A percentile compares a stretch with the other conserved stretches of the same genome.
Evolutionary conservation across 2,888 invertebrate genomes (phyloP).

Genomic region (Siphonodentalium dalli): DNA sequence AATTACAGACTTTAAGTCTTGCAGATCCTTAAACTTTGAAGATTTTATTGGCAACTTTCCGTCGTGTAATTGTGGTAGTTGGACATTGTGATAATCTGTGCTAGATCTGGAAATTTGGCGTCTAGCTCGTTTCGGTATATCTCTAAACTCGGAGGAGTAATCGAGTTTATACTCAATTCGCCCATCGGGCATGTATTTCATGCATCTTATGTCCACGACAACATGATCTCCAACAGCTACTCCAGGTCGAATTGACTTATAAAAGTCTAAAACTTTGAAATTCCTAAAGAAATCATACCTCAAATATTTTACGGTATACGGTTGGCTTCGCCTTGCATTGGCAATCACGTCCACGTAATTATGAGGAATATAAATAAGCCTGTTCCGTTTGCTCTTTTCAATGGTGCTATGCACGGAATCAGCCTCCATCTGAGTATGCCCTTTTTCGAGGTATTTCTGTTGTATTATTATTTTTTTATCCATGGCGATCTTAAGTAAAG

Average conservation of each 20-base stretch:
- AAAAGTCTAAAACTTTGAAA: conserved; percentile 10
- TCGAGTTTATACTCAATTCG: background rate
- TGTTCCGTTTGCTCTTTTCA: conserved; percentile 14
- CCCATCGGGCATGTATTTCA: conserved; percentile 13
- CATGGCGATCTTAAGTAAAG: conserved; percentile 8
- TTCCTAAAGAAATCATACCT: conserved; percentile 16
- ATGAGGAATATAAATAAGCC: conserved; percentile 13
- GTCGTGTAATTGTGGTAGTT: too few species aligned
- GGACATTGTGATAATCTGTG: too few species aligned
- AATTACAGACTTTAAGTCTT: too few species aligned
- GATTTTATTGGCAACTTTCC: too few species aligned
- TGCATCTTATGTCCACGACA: conserved; percentile 14
- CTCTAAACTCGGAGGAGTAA: too few species aligned
- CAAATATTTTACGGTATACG: conserved; percentile 15
- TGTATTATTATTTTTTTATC: conserved; percentile 11
- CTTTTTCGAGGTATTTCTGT: conserved; percentile 20
- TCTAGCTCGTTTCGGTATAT: too few species aligned
- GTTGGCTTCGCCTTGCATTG: conserved; percentile 5
- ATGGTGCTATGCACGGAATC: conserved; percentile 23
- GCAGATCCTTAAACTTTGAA: too few species aligned
- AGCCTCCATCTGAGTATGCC: conserved; percentile 28
- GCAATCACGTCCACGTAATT: conserved; percentile 15
- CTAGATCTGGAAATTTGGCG: too few species aligned
- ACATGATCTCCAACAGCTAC: conserved; percentile 17
- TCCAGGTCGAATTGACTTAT: conserved; percentile 15